Conservation (phyloP, 2,113 vertebrate species). For the Nothocercus julius region DNA sequence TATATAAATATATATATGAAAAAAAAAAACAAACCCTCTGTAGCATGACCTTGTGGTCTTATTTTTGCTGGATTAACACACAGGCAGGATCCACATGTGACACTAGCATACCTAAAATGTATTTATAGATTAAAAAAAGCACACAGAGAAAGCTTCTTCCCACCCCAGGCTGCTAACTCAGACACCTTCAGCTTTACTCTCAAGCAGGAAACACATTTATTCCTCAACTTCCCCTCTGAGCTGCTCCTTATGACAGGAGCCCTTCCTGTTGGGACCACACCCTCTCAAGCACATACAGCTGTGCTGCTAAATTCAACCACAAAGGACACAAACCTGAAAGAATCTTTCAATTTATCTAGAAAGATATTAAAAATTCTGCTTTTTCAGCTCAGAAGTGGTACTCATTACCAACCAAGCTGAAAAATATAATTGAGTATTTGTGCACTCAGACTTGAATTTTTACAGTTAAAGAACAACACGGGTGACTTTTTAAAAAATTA, state of each 20-base stretch:
- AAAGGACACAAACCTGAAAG: background rate
- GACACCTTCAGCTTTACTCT: background rate
- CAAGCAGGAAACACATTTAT: background rate
- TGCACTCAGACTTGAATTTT: background rate
- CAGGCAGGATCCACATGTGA: background rate
- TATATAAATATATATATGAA: background rate
- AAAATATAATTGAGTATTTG: background rate
- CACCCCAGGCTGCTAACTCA: background rate
- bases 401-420: background rate
- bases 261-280: background rate
- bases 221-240: background rate
- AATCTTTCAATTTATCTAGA: background rate
- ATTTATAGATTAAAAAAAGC: background rate
- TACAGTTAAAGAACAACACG: background rate
- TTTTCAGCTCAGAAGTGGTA: background rate
- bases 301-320: background rate
- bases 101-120: background rate
- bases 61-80: background rate
- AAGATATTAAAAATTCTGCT: background rate
- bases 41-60: background rate
- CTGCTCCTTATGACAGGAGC: background rate
- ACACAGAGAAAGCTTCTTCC: background rate
- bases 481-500: background rate
- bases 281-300: background rate
- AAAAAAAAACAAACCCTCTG: background rate